These are phyloP conservation scores for Oreotrochilus melanogaster DNA, from an alignment of 2,113 vertebrate genomes.

Conservation along the genomic window DNA sequence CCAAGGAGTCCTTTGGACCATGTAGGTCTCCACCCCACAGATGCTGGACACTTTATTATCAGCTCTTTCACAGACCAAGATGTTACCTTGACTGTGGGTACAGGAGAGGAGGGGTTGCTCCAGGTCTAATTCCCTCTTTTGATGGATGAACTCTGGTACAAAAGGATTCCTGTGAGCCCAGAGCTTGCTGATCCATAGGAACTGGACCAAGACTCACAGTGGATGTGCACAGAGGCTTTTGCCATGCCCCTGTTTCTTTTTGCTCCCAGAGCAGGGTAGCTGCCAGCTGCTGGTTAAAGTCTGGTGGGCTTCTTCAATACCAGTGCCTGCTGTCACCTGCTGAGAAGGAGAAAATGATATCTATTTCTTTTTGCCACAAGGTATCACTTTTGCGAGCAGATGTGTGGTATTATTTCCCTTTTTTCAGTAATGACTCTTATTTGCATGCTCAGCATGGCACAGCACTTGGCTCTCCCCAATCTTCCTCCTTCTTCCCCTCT, in stretches of 20 bases:
- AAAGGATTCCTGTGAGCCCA: background rate
- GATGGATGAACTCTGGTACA: background rate
- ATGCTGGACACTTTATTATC: background rate
- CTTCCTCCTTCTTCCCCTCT: background rate
- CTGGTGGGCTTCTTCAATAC: background rate
- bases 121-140: background rate
- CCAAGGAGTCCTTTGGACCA: background rate
- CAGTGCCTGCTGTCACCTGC: background rate
- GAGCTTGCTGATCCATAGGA: background rate
- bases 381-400: background rate
- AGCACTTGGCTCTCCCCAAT: background rate
- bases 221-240: background rate
- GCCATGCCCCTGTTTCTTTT: background rate
- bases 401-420: background rate
- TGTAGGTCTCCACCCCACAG: background rate
- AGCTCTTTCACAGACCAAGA: background rate
- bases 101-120: background rate
- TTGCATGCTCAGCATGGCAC: background rate
- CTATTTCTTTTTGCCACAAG: background rate
- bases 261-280: background rate
- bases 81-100: background rate
- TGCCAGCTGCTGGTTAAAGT: background rate
- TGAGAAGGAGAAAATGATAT: background rate
- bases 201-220: background rate
- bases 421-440: background rate